Conservation (phyloP, 2,888 invertebrate genomes). For the Pandemis cinnamomeana region DNA sequence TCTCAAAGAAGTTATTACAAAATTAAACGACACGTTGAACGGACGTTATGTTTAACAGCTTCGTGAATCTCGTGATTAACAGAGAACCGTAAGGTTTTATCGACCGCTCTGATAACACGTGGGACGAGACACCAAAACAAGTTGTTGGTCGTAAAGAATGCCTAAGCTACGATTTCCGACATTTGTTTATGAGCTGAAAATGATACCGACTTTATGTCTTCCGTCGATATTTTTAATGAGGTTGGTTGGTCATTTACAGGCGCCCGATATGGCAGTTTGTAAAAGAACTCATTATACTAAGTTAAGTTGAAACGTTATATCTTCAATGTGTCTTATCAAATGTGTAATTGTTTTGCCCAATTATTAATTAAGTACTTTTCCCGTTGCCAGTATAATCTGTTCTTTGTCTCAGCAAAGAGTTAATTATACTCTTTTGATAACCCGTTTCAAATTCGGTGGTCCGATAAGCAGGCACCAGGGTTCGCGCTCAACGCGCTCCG, state of each 20-base stretch:
- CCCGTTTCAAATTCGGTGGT: conserved; percentile 31
- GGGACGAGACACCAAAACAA: conserved; percentile 34
- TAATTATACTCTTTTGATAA: conserved; percentile 33
- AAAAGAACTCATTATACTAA: conserved; percentile 21
- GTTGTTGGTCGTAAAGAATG: conserved; percentile 36
- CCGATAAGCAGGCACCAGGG: conserved; percentile 23
- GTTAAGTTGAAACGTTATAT: conserved; percentile 19
- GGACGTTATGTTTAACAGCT: conserved; percentile 22
- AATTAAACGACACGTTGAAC: conserved; percentile 32
- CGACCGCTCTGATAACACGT: conserved; percentile 48
- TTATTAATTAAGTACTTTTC: conserved; percentile 30
- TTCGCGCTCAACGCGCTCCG: neutral
- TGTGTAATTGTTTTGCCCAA: conserved; percentile 30
- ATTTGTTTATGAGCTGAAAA: conserved; percentile 32
- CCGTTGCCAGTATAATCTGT: conserved; percentile 22
- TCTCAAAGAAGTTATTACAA: conserved; percentile 31
- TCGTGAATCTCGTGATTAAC: conserved; percentile 56
- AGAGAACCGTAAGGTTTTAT: conserved; percentile 59
- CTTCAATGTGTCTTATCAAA: conserved; percentile 28
- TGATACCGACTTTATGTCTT: conserved; percentile 32
- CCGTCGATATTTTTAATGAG: conserved; percentile 35
- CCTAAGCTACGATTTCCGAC: conserved; percentile 23
- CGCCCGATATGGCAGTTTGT: conserved; percentile 11
- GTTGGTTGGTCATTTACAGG: conserved; percentile 16
- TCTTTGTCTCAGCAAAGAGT: conserved; percentile 36